These are phyloP conservation scores for Acanthurus tractus DNA, from an alignment of 2,797 vertebrate species.

Conservation along the genomic window DNA sequence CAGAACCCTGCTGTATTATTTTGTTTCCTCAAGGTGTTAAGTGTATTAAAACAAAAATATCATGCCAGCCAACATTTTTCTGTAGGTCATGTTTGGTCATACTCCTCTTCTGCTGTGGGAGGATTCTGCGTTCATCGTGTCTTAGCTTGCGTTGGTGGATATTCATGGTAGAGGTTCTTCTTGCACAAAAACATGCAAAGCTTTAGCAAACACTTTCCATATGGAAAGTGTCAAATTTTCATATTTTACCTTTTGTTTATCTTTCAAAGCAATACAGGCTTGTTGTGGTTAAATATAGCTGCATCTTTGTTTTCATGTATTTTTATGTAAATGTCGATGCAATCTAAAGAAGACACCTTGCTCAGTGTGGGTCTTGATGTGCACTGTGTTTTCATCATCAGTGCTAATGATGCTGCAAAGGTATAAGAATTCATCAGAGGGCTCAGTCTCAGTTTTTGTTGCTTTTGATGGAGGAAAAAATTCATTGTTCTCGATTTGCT, in stretches of 20 bases:
- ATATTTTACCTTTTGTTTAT: slow-evolving; percentile 20
- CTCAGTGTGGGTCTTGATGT: slow-evolving; percentile 29
- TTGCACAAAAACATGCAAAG: neutral
- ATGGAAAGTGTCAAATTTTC: neutral
- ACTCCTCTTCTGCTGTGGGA: neutral
- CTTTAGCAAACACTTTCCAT: neutral
- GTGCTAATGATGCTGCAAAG: slow-evolving; percentile 37
- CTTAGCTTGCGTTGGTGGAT: neutral
- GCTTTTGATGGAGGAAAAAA: slow-evolving; percentile 26
- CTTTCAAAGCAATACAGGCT: neutral
- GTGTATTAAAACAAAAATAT: neutral
- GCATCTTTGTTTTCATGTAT: slow-evolving; percentile 5
- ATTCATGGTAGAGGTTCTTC: neutral
- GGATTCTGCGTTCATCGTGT: slow-evolving; percentile 2
- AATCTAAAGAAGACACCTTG: slow-evolving; percentile 26
- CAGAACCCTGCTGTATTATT: neutral
- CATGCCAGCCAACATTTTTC: slow-evolving; percentile 3
- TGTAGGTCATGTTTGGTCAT: slow-evolving; percentile 6
- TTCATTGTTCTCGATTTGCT: slow-evolving; percentile 3
- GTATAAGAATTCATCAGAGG: slow-evolving; percentile 43
- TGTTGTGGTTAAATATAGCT: neutral
- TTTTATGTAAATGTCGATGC: slow-evolving; percentile 37
- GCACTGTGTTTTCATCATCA: slow-evolving; percentile 38
- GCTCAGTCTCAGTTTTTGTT: slow-evolving; percentile 26
- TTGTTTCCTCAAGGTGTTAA: neutral